A percentile compares a stretch with the other conserved stretches of the same genome.
Evolutionary conservation across 1,140 invertebrate species (phyloP).

Genomic region (Eueides isabella): DNA sequence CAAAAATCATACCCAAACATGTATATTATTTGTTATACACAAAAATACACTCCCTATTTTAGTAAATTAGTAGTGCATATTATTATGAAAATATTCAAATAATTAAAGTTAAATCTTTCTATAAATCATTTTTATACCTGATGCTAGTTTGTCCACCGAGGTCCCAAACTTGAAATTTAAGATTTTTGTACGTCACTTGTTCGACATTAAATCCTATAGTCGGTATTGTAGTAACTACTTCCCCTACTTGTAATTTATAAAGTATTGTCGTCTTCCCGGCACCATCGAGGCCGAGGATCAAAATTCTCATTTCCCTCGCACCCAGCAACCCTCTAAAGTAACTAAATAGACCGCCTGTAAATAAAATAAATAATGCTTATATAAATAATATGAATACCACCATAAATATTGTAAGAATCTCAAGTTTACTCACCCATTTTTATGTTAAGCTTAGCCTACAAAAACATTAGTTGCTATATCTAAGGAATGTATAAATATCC

Average conservation of each 20-base stretch:
- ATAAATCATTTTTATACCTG: constrained; percentile 62
- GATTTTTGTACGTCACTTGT: constrained; percentile 97
- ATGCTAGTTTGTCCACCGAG: constrained; percentile 98
- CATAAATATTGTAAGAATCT: constrained; percentile 25
- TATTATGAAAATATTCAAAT: too few species aligned
- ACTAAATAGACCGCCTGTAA: constrained; percentile 95
- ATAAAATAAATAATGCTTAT: background rate
- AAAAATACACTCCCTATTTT: too few species aligned
- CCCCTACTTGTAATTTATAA: constrained; percentile 98
- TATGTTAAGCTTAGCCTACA: constrained; percentile 64
- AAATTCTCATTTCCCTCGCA: constrained; percentile 97
- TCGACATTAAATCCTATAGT: constrained; percentile 99
- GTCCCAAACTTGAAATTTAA: constrained; percentile 99
- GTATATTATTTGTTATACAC: too few species aligned
- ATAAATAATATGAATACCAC: background rate
- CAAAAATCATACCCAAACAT: too few species aligned
- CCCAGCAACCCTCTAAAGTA: constrained; percentile 97
- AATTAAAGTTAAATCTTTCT: too few species aligned
- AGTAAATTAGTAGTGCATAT: too few species aligned
- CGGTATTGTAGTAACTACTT: constrained; percentile 99
- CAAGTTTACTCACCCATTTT: constrained; percentile 68
- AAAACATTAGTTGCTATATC: constrained; percentile 65
- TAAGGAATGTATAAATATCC: constrained; percentile 57
- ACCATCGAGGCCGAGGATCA: constrained; percentile 98
- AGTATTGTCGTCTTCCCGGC: constrained; percentile 99